Percentiles rank a stretch among this genome's conserved stretches.
Conservation (phyloP, 1,140 invertebrate species). For the Drosophila bocki region DNA sequence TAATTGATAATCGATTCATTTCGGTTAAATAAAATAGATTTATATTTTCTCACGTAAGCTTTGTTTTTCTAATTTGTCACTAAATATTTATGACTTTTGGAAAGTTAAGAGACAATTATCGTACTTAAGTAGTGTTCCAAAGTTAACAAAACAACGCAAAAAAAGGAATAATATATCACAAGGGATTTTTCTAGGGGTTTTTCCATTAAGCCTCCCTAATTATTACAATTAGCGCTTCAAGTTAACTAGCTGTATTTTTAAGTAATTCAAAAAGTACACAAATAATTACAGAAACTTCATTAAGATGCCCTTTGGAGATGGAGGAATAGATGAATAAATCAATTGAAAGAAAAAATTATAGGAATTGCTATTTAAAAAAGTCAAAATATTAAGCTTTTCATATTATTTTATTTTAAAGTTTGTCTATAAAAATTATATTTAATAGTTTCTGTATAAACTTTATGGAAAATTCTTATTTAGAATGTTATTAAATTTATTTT, state of each 20-base stretch:
- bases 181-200: neutral
- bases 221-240: slow-evolving; percentile 2
- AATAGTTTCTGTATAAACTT: neutral
- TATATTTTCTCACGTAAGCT: neutral
- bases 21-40: too few relatives aligned
- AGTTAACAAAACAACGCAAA: neutral
- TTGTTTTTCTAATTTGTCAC: slow-evolving; percentile 13
- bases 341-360: neutral
- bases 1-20: too few relatives aligned
- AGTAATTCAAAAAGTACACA: neutral
- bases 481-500: neutral
- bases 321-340: neutral
- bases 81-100: slow-evolving; percentile 15
- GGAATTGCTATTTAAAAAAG: too few relatives aligned
- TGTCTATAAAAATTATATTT: neutral
- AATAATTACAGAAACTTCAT: slow-evolving; percentile 1
- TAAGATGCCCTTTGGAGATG: slow-evolving; percentile 1
- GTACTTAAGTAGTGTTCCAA: neutral
- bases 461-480: neutral
- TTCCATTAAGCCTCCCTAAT: neutral
- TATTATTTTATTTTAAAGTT: neutral
- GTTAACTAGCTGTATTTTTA: neutral
- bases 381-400: neutral
- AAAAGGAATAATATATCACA: neutral
- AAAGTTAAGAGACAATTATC: neutral